Conservation (phyloP, 2,113 vertebrate species). For the Sporophila hypoxantha region DNA sequence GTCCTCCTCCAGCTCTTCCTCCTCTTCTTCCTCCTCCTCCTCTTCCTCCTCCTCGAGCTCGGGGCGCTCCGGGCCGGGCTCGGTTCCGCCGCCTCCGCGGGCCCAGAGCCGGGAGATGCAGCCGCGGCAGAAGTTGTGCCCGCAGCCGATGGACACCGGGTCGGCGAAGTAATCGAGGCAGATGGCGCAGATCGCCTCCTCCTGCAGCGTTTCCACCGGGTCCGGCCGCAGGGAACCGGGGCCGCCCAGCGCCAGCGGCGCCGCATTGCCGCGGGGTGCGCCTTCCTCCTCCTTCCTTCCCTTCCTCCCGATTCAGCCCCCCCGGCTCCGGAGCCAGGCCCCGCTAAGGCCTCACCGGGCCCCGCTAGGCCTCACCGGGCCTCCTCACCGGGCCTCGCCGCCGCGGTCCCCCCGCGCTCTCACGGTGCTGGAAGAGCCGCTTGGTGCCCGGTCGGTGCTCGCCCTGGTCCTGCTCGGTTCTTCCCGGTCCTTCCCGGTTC, state of each 20-base stretch:
- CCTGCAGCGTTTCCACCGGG: conserved; percentile 75
- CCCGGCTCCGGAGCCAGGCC: too few relatives aligned
- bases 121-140: conserved; percentile 71
- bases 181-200: conserved; percentile 75
- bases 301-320: too few relatives aligned
- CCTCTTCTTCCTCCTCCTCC: neutral
- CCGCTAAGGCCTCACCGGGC: too few relatives aligned
- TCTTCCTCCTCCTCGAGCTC: neutral
- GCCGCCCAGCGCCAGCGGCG: neutral
- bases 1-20: conserved; percentile 19
- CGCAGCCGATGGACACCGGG: conserved; percentile 74
- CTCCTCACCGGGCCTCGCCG: too few relatives aligned
- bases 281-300: too few relatives aligned
- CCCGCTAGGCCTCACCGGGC: too few relatives aligned
- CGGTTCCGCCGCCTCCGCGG: neutral
- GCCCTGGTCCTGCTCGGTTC: too few relatives aligned
- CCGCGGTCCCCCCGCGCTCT: too few relatives aligned
- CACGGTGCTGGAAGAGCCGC: too few relatives aligned
- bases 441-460: too few relatives aligned
- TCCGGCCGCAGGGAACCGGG: conserved; percentile 52
- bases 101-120: conserved; percentile 73
- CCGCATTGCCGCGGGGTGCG: neutral
- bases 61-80: neutral
- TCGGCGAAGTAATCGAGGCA: conserved; percentile 73
- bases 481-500: too few relatives aligned